These are phyloP conservation scores for Clarias magur DNA, from an alignment of 2,113 vertebrate species.

Conservation along the genomic window DNA sequence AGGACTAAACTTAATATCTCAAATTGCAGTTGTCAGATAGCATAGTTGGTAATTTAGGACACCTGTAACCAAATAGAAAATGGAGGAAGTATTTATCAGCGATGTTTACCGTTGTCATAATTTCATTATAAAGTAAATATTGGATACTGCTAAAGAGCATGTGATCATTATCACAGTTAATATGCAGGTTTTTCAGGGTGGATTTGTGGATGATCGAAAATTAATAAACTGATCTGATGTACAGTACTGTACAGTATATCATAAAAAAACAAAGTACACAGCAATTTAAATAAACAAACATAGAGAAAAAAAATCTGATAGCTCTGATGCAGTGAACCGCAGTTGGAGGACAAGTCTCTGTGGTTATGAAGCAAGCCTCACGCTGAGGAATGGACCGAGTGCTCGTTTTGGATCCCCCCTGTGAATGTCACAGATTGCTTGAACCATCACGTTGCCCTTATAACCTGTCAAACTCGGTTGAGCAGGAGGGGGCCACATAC, in stretches of 20 bases:
- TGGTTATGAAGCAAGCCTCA: neutral
- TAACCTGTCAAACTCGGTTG: constrained; percentile 35
- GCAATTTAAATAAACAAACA: neutral
- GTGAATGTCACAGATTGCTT: constrained; percentile 51
- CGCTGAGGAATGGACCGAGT: neutral
- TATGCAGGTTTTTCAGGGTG: neutral
- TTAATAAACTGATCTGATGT: neutral
- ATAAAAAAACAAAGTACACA: neutral
- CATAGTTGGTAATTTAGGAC: neutral
- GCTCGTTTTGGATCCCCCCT: neutral
- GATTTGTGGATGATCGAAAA: neutral
- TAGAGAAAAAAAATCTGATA: neutral
- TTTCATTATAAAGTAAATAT: neutral
- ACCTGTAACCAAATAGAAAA: neutral
- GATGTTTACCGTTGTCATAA: neutral
- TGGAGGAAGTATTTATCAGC: neutral
- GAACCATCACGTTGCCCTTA: constrained; percentile 44
- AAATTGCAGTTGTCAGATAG: neutral
- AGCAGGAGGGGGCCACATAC: constrained; percentile 1
- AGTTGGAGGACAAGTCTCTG: neutral
- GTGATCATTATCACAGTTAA: neutral
- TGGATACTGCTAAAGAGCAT: neutral
- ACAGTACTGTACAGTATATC: neutral
- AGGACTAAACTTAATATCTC: neutral
- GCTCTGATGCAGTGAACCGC: neutral